Percentiles rank a stretch among this genome's conserved stretches.
Conservation (phyloP, 2,888 invertebrate genomes). For the Tetragonisca angustula region DNA sequence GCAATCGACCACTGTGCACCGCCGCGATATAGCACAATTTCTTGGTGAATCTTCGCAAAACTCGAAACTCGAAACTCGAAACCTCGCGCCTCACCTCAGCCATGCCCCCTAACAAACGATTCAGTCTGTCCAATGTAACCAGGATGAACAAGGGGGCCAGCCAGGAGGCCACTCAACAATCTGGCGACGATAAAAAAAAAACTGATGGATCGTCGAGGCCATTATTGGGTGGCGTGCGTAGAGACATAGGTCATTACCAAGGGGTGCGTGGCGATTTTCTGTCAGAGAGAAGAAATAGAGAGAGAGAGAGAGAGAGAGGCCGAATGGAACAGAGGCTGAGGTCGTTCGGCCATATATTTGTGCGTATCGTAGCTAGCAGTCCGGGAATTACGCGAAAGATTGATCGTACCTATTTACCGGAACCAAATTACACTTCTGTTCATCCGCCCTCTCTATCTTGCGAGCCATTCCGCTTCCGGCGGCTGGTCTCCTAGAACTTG, state of each 20-base stretch:
- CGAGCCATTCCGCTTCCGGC: slow-evolving; percentile 45
- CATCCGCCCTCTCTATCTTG: slow-evolving; percentile 56
- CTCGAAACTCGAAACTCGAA: background rate
- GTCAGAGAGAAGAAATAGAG: background rate
- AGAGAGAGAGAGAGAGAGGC: background rate
- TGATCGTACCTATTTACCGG: slow-evolving; percentile 72
- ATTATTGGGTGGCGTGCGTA: slow-evolving; percentile 68
- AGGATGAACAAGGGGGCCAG: slow-evolving; percentile 44
- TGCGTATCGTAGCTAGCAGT: slow-evolving; percentile 64
- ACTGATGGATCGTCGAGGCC: slow-evolving; percentile 57
- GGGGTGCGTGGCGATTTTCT: slow-evolving; percentile 53
- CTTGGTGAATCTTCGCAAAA: background rate
- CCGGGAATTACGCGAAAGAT: slow-evolving; percentile 69
- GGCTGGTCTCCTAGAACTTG: slow-evolving; percentile 49
- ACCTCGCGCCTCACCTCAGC: background rate
- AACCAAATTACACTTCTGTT: slow-evolving; percentile 70
- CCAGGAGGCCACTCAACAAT: slow-evolving; percentile 61
- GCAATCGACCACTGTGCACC: background rate
- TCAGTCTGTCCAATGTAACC: slow-evolving; percentile 61
- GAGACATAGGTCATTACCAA: slow-evolving; percentile 61
- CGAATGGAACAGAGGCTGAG: slow-evolving; percentile 4
- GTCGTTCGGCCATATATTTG: slow-evolving; percentile 57
- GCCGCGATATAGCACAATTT: slow-evolving; percentile 24
- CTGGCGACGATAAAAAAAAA: slow-evolving; percentile 68
- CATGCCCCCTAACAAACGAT: slow-evolving; percentile 56